phyloP scores from a whole-genome alignment of 1,140 invertebrate species.

The Goniozus legneri region DNA sequence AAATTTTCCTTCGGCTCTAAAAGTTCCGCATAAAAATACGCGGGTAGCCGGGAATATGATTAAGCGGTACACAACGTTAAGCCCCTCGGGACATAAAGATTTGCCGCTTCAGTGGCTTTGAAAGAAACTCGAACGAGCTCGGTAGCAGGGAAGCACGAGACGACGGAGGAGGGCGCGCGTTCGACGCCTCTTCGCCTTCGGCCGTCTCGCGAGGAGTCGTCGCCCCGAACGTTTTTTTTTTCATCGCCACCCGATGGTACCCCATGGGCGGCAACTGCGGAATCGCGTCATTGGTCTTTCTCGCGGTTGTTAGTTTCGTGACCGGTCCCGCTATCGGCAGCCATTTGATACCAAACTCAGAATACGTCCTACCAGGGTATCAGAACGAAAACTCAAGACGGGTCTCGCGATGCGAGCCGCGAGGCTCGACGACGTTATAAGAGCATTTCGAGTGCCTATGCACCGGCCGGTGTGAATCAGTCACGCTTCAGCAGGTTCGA shows the following conservation, averaged over 20 bases:
- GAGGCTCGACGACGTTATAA: neutral
- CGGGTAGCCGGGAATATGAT: too few relatives aligned
- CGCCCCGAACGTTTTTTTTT: too few relatives aligned
- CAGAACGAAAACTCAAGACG: slow-evolving; percentile 11
- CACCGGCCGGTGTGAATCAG: slow-evolving; percentile 17
- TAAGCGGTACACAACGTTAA: slow-evolving; percentile 48
- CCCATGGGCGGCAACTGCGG: too few relatives aligned
- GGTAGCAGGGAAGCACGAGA: slow-evolving; percentile 37
- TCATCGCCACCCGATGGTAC: too few relatives aligned
- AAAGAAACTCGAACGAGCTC: slow-evolving; percentile 46
- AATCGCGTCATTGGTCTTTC: too few relatives aligned
- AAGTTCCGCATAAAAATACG: too few relatives aligned
- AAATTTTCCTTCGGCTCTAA: too few relatives aligned
- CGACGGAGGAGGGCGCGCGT: neutral
- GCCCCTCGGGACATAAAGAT: slow-evolving; percentile 45
- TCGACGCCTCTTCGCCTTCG: too few relatives aligned
- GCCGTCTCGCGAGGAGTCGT: too few relatives aligned
- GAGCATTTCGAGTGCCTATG: neutral
- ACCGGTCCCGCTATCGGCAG: slow-evolving; percentile 25
- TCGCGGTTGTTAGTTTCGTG: slow-evolving; percentile 9
- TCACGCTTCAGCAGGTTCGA: slow-evolving; percentile 43
- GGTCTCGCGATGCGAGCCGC: neutral
- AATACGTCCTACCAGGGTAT: slow-evolving; percentile 36
- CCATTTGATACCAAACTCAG: slow-evolving; percentile 49
- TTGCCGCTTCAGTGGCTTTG: slow-evolving; percentile 47